A percentile compares a stretch with the other conserved stretches of the same genome.
These are phyloP conservation scores for Metacarcinus magister DNA, from an alignment of 2,888 invertebrate genomes.

Conservation along the genomic window DNA sequence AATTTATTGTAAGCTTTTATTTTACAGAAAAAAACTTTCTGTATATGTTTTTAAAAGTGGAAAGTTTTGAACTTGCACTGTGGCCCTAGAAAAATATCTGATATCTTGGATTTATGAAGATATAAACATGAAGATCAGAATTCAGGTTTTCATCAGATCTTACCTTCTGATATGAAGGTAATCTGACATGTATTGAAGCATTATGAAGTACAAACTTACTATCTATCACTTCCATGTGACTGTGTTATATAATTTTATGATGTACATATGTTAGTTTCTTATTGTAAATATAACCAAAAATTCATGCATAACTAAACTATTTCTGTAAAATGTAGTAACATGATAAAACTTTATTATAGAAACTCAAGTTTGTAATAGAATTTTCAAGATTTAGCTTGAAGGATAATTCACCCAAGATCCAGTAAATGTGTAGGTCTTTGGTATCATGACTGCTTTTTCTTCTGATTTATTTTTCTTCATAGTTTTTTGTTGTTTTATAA, in stretches of 20 bases:
- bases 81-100: neutral
- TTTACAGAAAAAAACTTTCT: neutral
- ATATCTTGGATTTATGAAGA: neutral
- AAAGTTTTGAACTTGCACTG: neutral
- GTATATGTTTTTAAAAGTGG: neutral
- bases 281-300: neutral
- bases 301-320: neutral
- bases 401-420: neutral
- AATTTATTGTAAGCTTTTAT: neutral
- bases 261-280: neutral
- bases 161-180: neutral
- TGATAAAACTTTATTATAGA: neutral
- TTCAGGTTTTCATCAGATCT: neutral
- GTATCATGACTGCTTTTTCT: neutral
- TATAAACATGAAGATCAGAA: neutral
- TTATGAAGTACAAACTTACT: neutral
- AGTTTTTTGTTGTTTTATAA: too few relatives aligned
- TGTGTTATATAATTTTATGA: neutral
- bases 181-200: neutral
- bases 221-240: neutral
- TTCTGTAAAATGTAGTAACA: neutral
- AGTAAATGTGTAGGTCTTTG: neutral
- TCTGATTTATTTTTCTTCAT: too few relatives aligned
- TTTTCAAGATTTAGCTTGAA: neutral
- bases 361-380: neutral